phyloP scores from a whole-genome alignment of 2,113 vertebrate genomes.

The Anthoscopus minutus region DNA sequence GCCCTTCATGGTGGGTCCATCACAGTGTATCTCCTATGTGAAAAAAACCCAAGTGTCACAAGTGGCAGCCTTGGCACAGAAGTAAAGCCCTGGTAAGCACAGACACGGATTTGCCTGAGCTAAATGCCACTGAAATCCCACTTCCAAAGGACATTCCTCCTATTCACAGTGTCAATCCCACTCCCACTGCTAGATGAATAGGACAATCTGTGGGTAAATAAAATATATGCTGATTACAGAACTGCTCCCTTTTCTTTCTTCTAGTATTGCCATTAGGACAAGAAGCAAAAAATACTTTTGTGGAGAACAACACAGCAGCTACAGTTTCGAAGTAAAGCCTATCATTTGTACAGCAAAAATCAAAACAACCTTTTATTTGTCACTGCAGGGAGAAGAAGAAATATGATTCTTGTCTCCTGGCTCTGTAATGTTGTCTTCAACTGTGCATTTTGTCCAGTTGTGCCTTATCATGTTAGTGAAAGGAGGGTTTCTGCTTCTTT shows the following conservation, averaged over 20 bases:
- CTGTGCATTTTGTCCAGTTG: constrained; percentile 11
- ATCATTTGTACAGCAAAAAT: constrained; percentile 68
- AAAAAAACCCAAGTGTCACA: neutral
- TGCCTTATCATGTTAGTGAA: constrained; percentile 38
- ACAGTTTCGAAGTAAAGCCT: constrained; percentile 61
- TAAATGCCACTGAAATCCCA: neutral
- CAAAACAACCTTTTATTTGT: constrained; percentile 71
- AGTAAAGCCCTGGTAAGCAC: neutral
- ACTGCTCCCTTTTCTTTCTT: neutral
- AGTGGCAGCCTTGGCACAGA: neutral
- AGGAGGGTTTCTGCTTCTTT: constrained; percentile 16
- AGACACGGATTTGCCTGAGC: neutral
- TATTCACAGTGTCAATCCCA: neutral
- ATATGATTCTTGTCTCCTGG: constrained; percentile 56
- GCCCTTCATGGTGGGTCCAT: neutral
- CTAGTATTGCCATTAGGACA: neutral
- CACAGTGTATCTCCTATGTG: neutral
- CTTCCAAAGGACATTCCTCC: neutral
- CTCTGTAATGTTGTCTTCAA: constrained; percentile 48
- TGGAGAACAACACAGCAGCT: neutral
- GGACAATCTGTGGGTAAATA: neutral
- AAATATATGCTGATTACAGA: constrained; percentile 10
- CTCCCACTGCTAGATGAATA: constrained; percentile 2
- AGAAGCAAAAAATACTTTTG: constrained; percentile 38
- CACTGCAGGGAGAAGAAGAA: constrained; percentile 67